Base-by-base conservation (phyloP, 2,797 vertebrate genomes). In the Tokudaia muenninki region DNA sequence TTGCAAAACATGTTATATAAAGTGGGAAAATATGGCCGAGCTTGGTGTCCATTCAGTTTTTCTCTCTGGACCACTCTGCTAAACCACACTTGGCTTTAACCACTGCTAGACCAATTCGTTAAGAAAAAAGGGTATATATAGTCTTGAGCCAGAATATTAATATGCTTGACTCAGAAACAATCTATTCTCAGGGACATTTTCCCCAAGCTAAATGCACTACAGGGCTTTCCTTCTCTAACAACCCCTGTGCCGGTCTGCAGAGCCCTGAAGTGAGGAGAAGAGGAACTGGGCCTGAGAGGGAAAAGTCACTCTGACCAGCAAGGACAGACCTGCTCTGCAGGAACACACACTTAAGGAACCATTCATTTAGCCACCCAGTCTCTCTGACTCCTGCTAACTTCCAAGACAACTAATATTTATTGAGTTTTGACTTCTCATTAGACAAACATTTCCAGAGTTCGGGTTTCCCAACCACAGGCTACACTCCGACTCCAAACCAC, bases 1-100 rank as follows among this genome's bases (percentile, higher is more conserved):
- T 96, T 98, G 95, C 1, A 0, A 97, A 98, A 97, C 7, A 77
- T 41, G 17, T 97, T 97, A 94, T 37, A 91, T 97, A 92, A 97
- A 98, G 88, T 97, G 92, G 95, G 96, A 96, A 98, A 96, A 87
- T 93, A 80, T 92, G 98, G 96, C 95, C 96, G 59, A 8, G 72
- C 95, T 98, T 98, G 94, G 82, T 96, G 93, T 98, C 95, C 96
- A 93, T 96, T 98, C 88, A 90, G 50, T 97, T 97, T 98, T 97
- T 97, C 97, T 97, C 92, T 91, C 87, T 81, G 61, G 6, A 57
- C 75, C 87, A 95, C 97, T 97, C 80, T 55, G 95, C 78, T 44
- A 81, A 81, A 98, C 94, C 97, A 97, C 84, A 97, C 91, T 98
- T 97, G 97, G 96, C 96, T 97, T 97, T 84, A 97, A 94, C 89